A percentile compares a stretch with the other conserved stretches of the same genome.
These are phyloP conservation scores for Oophaga pumilio DNA, from an alignment of 2,113 vertebrate genomes.

Conservation along the genomic window DNA sequence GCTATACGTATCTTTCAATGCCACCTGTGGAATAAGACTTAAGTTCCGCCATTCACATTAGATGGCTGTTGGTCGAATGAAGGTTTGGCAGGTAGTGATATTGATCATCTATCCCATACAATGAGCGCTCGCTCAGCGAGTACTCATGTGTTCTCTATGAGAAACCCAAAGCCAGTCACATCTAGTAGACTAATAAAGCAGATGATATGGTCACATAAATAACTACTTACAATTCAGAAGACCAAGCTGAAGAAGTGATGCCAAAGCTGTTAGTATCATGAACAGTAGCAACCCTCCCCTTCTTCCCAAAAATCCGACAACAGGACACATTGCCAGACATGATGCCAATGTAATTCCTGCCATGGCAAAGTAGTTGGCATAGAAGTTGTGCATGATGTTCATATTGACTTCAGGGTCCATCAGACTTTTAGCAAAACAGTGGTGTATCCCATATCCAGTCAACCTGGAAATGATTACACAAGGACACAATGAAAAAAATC, in stretches of 20 bases:
- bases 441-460: slow-evolving; percentile 93
- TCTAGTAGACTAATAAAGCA: no score
- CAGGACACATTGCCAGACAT: slow-evolving; percentile 87
- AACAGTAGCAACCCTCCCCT: slow-evolving; percentile 92
- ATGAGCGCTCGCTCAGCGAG: no score
- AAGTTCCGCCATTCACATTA: no score
- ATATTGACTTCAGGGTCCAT: slow-evolving; percentile 86
- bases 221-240: slow-evolving; percentile 89
- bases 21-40: no score
- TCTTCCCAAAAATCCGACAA: slow-evolving; percentile 87
- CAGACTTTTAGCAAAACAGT: slow-evolving; percentile 96
- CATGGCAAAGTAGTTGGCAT: slow-evolving; percentile 90
- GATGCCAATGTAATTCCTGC: slow-evolving; percentile 89
- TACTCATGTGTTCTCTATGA: no score
- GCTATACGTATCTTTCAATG: no score
- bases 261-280: slow-evolving; percentile 95
- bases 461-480: slow-evolving; percentile 70
- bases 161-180: no score
- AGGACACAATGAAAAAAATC: no score
- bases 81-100: no score
- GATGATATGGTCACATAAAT: neutral
- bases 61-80: no score
- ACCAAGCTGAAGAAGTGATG: slow-evolving; percentile 91
- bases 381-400: slow-evolving; percentile 84
- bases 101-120: no score